phyloP scores from a whole-genome alignment of 2,113 vertebrate genomes.

The Percina caprodes region DNA sequence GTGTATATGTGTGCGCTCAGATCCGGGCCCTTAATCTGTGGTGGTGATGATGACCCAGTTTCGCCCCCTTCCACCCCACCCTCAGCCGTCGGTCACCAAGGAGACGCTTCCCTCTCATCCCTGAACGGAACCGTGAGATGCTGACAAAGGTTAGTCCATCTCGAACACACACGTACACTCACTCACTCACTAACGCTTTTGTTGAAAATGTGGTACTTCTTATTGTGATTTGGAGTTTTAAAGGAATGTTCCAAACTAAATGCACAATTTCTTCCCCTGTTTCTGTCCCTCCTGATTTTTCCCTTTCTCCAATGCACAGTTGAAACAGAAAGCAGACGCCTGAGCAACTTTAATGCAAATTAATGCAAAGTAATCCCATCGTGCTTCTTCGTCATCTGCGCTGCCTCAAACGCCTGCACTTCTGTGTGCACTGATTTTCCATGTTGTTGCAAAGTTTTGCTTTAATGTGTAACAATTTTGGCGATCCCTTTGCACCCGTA shows the following conservation, averaged over 20 bases:
- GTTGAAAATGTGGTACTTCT: neutral
- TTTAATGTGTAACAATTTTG: neutral
- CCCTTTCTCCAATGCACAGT: neutral
- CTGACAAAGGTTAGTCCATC: constrained; percentile 56
- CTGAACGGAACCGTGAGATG: constrained; percentile 33
- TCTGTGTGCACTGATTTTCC: constrained; percentile 11
- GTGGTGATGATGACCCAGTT: constrained; percentile 78
- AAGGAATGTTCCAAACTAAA: constrained; percentile 13
- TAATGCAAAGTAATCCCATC: constrained; percentile 45
- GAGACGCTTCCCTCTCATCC: constrained; percentile 73
- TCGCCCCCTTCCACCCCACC: constrained; percentile 30
- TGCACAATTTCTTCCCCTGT: neutral
- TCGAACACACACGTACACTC: constrained; percentile 1
- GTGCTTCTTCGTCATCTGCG: neutral
- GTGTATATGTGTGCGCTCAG: constrained; percentile 10
- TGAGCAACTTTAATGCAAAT: constrained; percentile 49
- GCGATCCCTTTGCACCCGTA: neutral
- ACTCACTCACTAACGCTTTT: neutral
- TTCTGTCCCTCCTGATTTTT: neutral
- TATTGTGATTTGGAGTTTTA: constrained; percentile 8
- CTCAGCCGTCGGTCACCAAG: constrained; percentile 66
- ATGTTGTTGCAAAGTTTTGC: neutral
- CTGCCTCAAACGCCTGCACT: constrained; percentile 25
- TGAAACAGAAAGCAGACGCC: neutral
- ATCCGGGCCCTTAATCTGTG: constrained; percentile 73